Base-by-base conservation (phyloP, 2,888 invertebrate genomes). In the Noctua janthe region DNA sequence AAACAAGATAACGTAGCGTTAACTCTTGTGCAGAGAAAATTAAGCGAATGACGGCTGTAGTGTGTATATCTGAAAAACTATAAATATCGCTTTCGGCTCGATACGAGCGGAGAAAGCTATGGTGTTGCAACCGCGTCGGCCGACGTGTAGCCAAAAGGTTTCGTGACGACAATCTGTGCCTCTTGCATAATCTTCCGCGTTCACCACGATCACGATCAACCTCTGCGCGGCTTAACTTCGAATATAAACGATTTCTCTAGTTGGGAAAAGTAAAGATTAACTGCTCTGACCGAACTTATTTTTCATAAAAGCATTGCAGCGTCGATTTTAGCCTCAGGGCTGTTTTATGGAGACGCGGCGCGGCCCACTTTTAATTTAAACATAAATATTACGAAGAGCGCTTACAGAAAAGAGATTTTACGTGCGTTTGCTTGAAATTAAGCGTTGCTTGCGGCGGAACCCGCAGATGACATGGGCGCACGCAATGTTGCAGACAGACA, bases 101-200 rank as follows among this genome's bases (percentile, higher is more conserved):
- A 90, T 90, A 90, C 89, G 91, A 91, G 88, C 89, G 93, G 95
- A 95, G 96, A 96, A 96, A 96, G 96, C 94, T 92, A 93, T 92
- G 93, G 94, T 95, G 94, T 95, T 93, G 95, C 92, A 95, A 95
- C 90, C 76, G 76, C 70, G 51, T 74, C 74, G 69, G 91, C 84
- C 91, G 91, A 90, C 91, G 91, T 92, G 91, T 90, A 94, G 94
- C 93, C 94, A 93, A 94, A 94, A 95, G 95, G 95, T 95, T 95
- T 95, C 95, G 95, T 94, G 95, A 94, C 95, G 94, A 91, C 89
- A 91, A 91, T 90, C 91, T 90, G 92, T 90, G 92, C 88, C 89
- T 93, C 93, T 96, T 96, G 94, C 96, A 94, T 94, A 96, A 96
- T 91, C 91, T 89, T 89, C 91, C 91, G 90, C 91, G 90, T 91